A percentile compares a stretch with the other conserved stretches of the same genome.
Conservation (phyloP, 2,113 vertebrate species). For the Upupa epops region DNA sequence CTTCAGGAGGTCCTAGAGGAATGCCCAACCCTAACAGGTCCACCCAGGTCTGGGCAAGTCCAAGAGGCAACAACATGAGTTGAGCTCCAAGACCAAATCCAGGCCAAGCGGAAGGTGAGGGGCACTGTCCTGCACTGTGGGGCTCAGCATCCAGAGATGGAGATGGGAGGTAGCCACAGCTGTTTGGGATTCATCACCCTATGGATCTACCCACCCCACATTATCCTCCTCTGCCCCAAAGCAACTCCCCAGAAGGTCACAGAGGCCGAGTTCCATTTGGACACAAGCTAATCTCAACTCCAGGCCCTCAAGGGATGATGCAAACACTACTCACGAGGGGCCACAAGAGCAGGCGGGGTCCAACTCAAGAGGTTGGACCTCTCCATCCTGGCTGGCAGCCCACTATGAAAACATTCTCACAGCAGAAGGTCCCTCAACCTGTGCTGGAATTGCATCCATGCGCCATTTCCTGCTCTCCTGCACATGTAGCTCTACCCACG, state of each 20-base stretch:
- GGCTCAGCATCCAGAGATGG: too few species aligned
- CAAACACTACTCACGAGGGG: accelerated
- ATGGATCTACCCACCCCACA: neutral
- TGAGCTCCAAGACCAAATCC: too few species aligned
- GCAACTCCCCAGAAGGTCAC: neutral
- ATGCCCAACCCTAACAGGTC: too few species aligned
- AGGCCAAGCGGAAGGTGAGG: too few species aligned
- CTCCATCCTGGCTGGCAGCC: neutral
- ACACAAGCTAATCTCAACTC: too few species aligned
- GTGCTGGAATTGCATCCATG: accelerated
- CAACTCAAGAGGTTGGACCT: neutral
- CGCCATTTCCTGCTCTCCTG: neutral
- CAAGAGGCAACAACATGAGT: too few species aligned
- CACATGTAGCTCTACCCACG: neutral
- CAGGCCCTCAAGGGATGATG: neutral
- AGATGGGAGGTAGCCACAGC: too few species aligned
- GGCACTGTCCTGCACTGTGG: too few species aligned
- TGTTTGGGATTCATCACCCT: neutral
- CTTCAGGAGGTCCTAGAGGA: too few species aligned
- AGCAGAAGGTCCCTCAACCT: neutral
- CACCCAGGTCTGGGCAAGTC: too few species aligned
- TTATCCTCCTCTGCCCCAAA: neutral
- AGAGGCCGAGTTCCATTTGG: accelerated
- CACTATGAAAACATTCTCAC: accelerated
- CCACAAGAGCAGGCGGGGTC: neutral